Evolutionary conservation across 1,140 invertebrate genomes (phyloP).

Genomic region (Sycophaga agraensis): DNA sequence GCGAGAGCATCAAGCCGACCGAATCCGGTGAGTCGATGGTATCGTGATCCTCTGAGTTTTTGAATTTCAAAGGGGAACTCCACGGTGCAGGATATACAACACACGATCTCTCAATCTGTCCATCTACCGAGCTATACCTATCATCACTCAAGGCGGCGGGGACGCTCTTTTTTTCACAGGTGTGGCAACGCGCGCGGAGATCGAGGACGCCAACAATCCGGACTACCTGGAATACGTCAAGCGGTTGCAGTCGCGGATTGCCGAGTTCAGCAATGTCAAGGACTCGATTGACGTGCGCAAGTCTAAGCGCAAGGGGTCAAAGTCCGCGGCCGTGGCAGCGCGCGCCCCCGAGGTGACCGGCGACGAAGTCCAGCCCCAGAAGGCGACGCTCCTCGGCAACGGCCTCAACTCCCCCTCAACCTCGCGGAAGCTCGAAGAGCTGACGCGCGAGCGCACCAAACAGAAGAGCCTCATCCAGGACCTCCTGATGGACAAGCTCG

Average conservation of each 20-base stretch:
- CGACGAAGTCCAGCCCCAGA: slow-evolving; percentile 47
- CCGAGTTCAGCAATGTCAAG: slow-evolving; percentile 71
- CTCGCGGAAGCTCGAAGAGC: slow-evolving; percentile 64
- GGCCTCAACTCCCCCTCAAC: slow-evolving; percentile 55
- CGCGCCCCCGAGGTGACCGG: slow-evolving; percentile 52
- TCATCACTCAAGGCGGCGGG: too few species aligned
- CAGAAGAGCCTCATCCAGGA: slow-evolving; percentile 74
- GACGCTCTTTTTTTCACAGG: too few species aligned
- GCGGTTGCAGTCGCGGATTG: slow-evolving; percentile 67
- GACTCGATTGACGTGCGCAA: slow-evolving; percentile 72
- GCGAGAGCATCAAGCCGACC: not conserved
- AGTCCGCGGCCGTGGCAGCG: slow-evolving; percentile 37
- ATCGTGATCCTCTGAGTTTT: too few species aligned
- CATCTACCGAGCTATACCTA: too few species aligned
- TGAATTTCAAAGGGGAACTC: too few species aligned
- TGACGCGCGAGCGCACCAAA: slow-evolving; percentile 67
- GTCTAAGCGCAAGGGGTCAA: slow-evolving; percentile 63
- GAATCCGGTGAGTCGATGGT: slow-evolving; percentile 9
- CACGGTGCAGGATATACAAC: too few species aligned
- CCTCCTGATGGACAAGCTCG: slow-evolving; percentile 76
- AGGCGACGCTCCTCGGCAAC: slow-evolving; percentile 28
- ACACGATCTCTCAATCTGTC: too few species aligned
- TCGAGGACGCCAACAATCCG: slow-evolving; percentile 47
- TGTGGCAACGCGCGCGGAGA: not conserved
- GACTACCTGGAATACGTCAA: slow-evolving; percentile 70